Base-by-base conservation (phyloP, 2,888 invertebrate genomes). In the Drosophila melanosoma region DNA sequence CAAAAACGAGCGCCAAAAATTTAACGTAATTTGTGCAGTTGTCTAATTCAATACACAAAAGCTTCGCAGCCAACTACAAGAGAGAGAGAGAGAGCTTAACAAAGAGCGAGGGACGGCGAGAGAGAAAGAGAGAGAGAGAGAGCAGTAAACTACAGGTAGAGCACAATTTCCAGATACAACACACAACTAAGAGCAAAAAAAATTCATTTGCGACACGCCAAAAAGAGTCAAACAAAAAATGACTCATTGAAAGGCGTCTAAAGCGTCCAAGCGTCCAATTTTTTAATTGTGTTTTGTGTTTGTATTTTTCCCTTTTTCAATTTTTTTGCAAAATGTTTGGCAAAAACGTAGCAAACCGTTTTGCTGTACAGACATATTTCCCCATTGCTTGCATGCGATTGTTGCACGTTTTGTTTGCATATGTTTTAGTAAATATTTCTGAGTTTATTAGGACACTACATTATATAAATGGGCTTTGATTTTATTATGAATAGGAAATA, bases 11-110 rank as follows among this genome's bases (percentile, higher is more conserved):
- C 83, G 83, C 79, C 81, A 82, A 83, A 80, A 68, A 79, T 86
- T 83, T 79, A 76, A 79, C 87, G 84, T 82, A 80, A 86, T 83
- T 89, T 83, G 76, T 82, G 86, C 77, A 81, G 73, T 77, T 79
- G 79, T 89, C 87, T 87, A 89, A 85, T 89, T 87, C 85, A 87
- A 85, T 83, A 80, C 80, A 71, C 70, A 69, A 87, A 81, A 83
- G 87, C 87, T 82, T 61, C 56, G 17, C 53, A 26, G 17, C 38
- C 2, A 74, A 68, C 57, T 53, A 57, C 49, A 26, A 54, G 52
- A 53, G 23, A 35, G 53, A 26, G 23, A 23, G 26, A 20, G 48
- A n/a, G 33, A 56, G 48, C 35, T 36, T 8, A 35, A 35, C 53
- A 38, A 10, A 40, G 20, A 23, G 49, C 36, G 15, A 23, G 2